These are phyloP conservation scores for Odobenus rosmarus DNA, from an alignment of 2,113 vertebrate species.

Conservation along the genomic window DNA sequence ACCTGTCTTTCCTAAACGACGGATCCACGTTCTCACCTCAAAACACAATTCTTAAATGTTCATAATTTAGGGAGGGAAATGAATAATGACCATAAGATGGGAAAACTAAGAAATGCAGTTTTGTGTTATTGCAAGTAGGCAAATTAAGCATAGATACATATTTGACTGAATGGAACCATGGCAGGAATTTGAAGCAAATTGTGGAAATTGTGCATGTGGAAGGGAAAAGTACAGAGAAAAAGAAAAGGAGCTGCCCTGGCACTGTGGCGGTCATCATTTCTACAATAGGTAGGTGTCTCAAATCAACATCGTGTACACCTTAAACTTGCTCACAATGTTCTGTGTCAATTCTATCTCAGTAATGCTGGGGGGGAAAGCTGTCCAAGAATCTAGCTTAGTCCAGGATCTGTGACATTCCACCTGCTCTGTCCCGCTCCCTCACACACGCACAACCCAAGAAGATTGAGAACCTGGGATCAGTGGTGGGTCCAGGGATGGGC, in stretches of 20 bases:
- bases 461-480: background rate
- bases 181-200: constrained; percentile 3
- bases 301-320: background rate
- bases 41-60: background rate
- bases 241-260: background rate
- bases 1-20: background rate
- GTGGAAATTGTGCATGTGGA: background rate
- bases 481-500: background rate
- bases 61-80: background rate
- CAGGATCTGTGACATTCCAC: background rate
- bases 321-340: background rate
- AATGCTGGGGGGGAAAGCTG: background rate
- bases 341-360: background rate
- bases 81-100: background rate
- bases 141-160: background rate
- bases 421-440: background rate
- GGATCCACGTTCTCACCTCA: background rate
- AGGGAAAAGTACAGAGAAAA: background rate
- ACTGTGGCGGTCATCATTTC: background rate
- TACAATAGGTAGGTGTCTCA: background rate
- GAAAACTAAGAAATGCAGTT: background rate
- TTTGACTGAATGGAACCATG: background rate
- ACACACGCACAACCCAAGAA: background rate
- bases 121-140: background rate
- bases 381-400: background rate